Evolutionary conservation across 2,888 invertebrate genomes (phyloP).

Genomic region (Elegia similella): DNA sequence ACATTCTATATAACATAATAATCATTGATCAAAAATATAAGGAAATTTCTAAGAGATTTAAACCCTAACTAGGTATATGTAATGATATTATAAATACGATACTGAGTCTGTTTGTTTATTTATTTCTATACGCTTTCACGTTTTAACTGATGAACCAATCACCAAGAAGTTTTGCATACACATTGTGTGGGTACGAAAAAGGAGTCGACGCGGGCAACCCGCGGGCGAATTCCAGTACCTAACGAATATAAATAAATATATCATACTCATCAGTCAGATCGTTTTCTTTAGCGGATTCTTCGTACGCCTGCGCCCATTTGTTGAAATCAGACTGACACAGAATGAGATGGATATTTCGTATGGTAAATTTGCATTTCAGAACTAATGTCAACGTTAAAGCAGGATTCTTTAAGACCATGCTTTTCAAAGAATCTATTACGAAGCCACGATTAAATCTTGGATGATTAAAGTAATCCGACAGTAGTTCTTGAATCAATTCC

Average conservation of each 20-base stretch:
- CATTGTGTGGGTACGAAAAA: too few relatives aligned
- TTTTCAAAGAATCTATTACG: conserved; percentile 62
- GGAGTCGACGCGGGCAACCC: too few relatives aligned
- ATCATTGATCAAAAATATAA: too few relatives aligned
- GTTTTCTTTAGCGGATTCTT: conserved; percentile 53
- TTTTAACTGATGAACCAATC: too few relatives aligned
- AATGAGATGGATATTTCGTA: conserved; percentile 61
- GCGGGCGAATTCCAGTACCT: too few relatives aligned
- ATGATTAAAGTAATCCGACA: conserved; percentile 52
- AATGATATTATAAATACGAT: not conserved
- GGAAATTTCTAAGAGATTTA: too few relatives aligned
- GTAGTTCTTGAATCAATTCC: conserved; percentile 62
- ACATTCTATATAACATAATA: too few relatives aligned
- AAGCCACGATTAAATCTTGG: conserved; percentile 60
- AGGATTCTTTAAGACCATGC: conserved; percentile 56
- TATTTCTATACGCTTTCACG: too few relatives aligned
- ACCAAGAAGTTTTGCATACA: too few relatives aligned
- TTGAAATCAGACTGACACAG: conserved; percentile 65
- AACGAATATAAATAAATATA: conserved; percentile 1
- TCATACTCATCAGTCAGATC: conserved; percentile 57
- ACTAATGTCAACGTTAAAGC: conserved; percentile 51
- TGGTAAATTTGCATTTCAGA: conserved; percentile 57
- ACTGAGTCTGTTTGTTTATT: too few relatives aligned
- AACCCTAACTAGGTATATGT: too few relatives aligned
- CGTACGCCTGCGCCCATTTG: conserved; percentile 61